Conservation (phyloP, 2,797 vertebrate species). For the Pseudocheirus occidentalis region DNA sequence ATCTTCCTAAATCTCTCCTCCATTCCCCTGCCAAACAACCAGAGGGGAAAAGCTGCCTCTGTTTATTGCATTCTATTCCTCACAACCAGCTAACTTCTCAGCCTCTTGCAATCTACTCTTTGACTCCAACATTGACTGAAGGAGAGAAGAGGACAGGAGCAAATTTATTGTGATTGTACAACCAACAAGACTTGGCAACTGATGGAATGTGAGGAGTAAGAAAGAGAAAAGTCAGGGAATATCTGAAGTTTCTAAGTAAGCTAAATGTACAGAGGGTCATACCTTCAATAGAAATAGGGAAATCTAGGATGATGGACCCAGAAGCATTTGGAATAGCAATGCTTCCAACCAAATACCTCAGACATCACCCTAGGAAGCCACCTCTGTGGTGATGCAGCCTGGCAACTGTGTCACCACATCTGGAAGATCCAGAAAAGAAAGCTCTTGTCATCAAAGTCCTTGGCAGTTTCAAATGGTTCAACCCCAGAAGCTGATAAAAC, state of each 20-base stretch:
- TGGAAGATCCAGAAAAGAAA: not conserved
- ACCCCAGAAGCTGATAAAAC: not conserved
- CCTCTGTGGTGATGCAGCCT: not conserved
- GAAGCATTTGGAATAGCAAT: not conserved
- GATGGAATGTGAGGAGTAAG: not conserved
- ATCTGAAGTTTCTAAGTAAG: not conserved
- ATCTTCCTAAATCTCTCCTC: not conserved
- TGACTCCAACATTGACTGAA: not conserved
- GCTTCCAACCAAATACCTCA: not conserved
- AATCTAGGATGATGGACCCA: not conserved
- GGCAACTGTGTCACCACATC: not conserved
- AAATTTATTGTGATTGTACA: not conserved
- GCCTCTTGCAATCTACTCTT: not conserved
- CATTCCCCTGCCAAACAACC: not conserved
- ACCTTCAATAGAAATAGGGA: not conserved
- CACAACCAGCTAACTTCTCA: not conserved
- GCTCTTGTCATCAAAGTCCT: not conserved
- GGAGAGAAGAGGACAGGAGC: not conserved
- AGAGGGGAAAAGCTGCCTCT: not conserved
- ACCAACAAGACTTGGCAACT: not conserved
- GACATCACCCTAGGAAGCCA: not conserved
- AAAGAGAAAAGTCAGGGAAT: not conserved
- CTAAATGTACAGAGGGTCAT: not conserved
- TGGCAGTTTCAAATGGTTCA: not conserved
- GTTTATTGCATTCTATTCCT: not conserved